These are phyloP conservation scores for Heliconius nattereri DNA, from an alignment of 1,140 invertebrate species.

Conservation along the genomic window DNA sequence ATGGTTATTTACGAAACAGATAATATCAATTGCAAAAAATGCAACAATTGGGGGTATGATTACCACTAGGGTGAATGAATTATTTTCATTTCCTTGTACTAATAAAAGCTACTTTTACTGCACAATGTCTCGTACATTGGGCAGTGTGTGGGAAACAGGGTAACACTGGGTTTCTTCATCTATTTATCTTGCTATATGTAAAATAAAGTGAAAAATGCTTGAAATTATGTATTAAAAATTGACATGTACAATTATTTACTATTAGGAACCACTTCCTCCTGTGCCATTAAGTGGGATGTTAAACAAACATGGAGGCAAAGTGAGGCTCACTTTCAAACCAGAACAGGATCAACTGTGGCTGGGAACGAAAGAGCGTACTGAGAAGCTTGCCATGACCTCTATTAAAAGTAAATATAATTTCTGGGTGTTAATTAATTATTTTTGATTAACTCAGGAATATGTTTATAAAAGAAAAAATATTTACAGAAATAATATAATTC, in stretches of 20 bases:
- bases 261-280: conserved; percentile 90
- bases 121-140: no score
- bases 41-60: no score
- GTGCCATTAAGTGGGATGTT: conserved; percentile 94
- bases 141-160: no score
- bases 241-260: conserved; percentile 14
- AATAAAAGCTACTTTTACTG: no score
- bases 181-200: no score
- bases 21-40: no score
- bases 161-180: no score
- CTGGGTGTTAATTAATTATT: not conserved
- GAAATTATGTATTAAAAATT: not conserved
- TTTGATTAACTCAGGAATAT: conserved; percentile 7
- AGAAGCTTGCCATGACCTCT: conserved; percentile 95
- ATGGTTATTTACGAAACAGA: no score
- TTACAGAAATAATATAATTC: not conserved
- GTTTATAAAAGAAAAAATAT: not conserved
- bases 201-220: no score
- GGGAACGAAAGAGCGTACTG: conserved; percentile 95
- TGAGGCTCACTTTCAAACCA: conserved; percentile 95
- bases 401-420: conserved; percentile 85
- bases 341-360: conserved; percentile 96
- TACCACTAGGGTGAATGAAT: no score
- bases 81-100: no score
- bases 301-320: conserved; percentile 95